Percentiles rank a stretch among this genome's conserved stretches.
phyloP scores from a whole-genome alignment of 2,888 invertebrate species.

The Folsomia manolachei region DNA sequence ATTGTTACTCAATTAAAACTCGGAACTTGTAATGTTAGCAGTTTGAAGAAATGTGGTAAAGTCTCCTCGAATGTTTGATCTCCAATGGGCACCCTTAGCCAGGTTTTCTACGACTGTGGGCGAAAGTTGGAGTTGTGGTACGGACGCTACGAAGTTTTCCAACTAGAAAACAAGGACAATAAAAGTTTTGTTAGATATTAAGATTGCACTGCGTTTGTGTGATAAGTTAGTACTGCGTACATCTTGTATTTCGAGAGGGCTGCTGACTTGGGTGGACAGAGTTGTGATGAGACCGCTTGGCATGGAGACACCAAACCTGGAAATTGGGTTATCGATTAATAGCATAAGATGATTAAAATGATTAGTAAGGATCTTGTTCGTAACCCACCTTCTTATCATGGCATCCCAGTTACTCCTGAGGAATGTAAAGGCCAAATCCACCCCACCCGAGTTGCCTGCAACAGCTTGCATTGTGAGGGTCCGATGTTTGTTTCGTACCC shows the following conservation, averaged over 20 bases:
- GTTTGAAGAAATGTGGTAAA: not conserved
- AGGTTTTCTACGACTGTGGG: not conserved
- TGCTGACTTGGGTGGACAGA: slow-evolving; percentile 30
- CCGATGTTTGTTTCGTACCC: slow-evolving; percentile 28
- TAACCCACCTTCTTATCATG: slow-evolving; percentile 28
- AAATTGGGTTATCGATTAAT: not conserved
- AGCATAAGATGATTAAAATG: not conserved
- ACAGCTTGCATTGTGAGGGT: slow-evolving; percentile 39
- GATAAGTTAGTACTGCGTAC: no score
- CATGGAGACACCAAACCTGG: slow-evolving; percentile 24
- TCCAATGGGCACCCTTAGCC: not conserved
- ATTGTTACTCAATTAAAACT: no score
- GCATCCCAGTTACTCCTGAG: slow-evolving; percentile 32
- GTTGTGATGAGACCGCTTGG: slow-evolving; percentile 26
- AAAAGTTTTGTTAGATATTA: not conserved
- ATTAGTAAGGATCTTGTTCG: no score
- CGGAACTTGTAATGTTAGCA: no score
- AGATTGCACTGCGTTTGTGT: not conserved
- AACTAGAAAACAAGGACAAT: not conserved
- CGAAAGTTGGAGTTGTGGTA: not conserved
- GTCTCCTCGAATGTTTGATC: not conserved
- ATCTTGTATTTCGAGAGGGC: slow-evolving; percentile 27
- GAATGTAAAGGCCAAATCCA: slow-evolving; percentile 34
- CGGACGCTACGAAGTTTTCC: not conserved
- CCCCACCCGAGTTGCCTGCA: slow-evolving; percentile 41